phyloP scores from a whole-genome alignment of 2,797 vertebrate species.

The Sylvia borin region DNA sequence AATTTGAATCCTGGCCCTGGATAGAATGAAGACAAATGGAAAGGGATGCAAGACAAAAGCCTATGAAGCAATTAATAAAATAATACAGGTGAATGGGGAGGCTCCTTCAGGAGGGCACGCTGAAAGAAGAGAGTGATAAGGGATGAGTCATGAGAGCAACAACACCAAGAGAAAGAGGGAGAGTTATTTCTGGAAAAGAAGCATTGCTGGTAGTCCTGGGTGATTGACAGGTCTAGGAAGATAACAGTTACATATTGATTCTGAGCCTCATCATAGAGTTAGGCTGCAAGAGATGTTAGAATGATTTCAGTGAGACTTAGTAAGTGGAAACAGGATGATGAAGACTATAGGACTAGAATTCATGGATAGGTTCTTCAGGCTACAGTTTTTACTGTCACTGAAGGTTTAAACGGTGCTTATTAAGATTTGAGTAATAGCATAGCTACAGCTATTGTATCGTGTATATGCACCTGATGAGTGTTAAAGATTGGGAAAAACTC shows the following conservation, averaged over 20 bases:
- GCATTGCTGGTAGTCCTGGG: not conserved
- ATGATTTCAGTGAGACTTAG: not conserved
- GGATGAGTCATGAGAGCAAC: not conserved
- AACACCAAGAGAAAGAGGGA: not conserved
- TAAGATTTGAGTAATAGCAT: conserved; percentile 39
- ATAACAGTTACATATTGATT: not conserved
- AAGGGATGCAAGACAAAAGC: not conserved
- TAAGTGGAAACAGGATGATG: not conserved
- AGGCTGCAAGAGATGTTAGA: not conserved
- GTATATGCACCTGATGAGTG: not conserved
- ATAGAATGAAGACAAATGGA: not conserved
- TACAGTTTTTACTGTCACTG: conserved; percentile 1
- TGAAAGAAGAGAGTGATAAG: not conserved
- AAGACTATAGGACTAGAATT: not conserved
- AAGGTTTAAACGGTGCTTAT: not conserved
- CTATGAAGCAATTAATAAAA: not conserved
- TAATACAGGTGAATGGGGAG: not conserved
- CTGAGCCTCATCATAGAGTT: not conserved
- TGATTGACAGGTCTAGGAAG: not conserved
- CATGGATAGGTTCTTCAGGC: conserved; percentile 35
- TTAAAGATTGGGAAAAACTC: conserved; percentile 36
- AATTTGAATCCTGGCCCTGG: not conserved
- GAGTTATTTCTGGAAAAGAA: not conserved
- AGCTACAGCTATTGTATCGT: not conserved
- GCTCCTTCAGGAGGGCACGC: not conserved